Conservation (phyloP, 2,888 invertebrate genomes). For the Notocelia uddmanniana region DNA sequence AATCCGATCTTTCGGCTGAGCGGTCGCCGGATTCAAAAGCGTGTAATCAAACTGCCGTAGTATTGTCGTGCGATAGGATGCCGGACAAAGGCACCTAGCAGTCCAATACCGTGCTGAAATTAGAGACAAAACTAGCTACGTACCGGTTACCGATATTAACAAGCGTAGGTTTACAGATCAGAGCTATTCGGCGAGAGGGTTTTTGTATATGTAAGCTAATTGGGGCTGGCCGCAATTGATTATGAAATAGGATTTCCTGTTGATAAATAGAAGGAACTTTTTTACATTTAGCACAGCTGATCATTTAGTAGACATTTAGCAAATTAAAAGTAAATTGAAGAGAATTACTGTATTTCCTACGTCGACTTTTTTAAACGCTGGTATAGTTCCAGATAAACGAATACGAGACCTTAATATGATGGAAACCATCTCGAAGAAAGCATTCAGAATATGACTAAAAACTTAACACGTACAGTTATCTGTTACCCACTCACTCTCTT, state of each 20-base stretch:
- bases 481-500: not conserved
- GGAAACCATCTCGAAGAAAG: too few species aligned
- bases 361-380: too few species aligned
- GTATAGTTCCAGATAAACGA: too few species aligned
- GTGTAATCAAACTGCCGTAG: constrained; percentile 41
- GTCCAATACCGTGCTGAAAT: constrained; percentile 30
- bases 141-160: constrained; percentile 17
- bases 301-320: too few species aligned
- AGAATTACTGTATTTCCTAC: too few species aligned
- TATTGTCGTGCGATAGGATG: constrained; percentile 38
- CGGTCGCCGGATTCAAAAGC: constrained; percentile 41
- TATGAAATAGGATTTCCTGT: not conserved
- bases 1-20: constrained; percentile 30
- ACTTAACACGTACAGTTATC: not conserved
- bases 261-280: not conserved
- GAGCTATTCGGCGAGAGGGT: not conserved
- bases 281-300: too few species aligned
- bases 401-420: too few species aligned
- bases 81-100: constrained; percentile 33
- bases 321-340: not conserved
- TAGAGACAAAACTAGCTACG: constrained; percentile 27
- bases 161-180: not conserved
- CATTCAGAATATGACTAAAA: too few species aligned
- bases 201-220: not conserved
- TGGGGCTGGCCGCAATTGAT: not conserved